Evolutionary conservation across 2,797 vertebrate genomes (phyloP).

Genomic region (Gymnodraco acuticeps): DNA sequence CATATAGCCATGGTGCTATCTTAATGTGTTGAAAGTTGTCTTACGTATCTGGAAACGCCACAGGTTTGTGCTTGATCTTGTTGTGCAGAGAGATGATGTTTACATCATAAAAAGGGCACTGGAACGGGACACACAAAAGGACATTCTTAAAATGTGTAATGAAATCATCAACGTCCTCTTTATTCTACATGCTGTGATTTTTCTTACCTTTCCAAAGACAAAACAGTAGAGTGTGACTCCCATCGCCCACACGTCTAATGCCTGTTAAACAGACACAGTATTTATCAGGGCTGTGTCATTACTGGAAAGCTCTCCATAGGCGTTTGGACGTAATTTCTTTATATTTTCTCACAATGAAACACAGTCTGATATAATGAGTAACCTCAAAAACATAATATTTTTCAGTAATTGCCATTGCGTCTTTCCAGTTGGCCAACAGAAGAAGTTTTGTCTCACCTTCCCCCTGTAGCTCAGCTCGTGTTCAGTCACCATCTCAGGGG

Average conservation of each 20-base stretch:
- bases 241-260: conserved; percentile 96
- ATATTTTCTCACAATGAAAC: conserved; percentile 11
- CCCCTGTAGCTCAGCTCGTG: conserved; percentile 92
- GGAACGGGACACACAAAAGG: conserved; percentile 26
- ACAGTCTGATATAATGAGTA: conserved; percentile 2
- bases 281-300: conserved; percentile 21
- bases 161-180: background rate
- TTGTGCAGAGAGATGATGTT: conserved; percentile 92
- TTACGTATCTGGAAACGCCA: conserved; percentile 93
- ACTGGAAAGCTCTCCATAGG: conserved; percentile 13
- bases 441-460: conserved; percentile 82
- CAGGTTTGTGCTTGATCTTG: conserved; percentile 92
- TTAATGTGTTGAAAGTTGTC: conserved; percentile 50
- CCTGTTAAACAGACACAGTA: conserved; percentile 83
- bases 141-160: background rate
- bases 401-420: background rate
- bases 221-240: conserved; percentile 96
- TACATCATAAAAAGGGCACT: conserved; percentile 97
- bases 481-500: conserved; percentile 92
- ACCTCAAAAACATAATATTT: background rate
- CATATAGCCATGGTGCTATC: background rate
- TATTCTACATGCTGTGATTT: background rate
- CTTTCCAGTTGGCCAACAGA: background rate
- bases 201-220: conserved; percentile 92
- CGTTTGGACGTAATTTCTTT: background rate